Evolutionary conservation across 2,888 invertebrate species (phyloP), one percentile per base, ranked within the genome.

Genomic region (Chrysolina americana): DNA sequence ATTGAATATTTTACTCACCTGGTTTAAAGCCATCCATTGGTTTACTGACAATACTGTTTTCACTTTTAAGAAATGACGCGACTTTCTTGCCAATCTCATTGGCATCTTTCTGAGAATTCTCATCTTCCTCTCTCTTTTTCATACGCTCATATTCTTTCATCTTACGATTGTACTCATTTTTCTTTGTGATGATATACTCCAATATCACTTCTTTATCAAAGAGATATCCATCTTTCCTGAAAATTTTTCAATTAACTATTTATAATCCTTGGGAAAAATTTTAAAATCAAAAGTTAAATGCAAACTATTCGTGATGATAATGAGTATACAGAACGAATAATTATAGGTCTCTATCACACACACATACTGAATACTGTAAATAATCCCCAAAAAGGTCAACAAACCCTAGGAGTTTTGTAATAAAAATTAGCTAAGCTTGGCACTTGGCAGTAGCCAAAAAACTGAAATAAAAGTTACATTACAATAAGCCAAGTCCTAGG

Each of bases 151-250:
- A 99, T 85, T 96, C 96, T 85, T 98, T 98, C 81, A 98, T 81
- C 87, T 96, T 95, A 63, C 96, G 92, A 11, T 93, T 93, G 85
- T 96, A 95, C 87, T 98, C 97, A 83, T 93, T 95, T 87, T 99
- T 99, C 88, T 98, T 98, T 1, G 96, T 92, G 28, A 99, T 92
- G 71, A 99, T 94, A 82, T 98, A 99, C 85, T 98, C 95, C 2
- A 99, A 89, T 82, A 99, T 96, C 1, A 98, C 95, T 90, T 99
- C 98, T 85, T 98, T 98, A 86, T 99, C 99, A 87, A 96, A 99
- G 13, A 99, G 89, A 86, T 93, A 96, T 0, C 99, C 99, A 85
- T 98, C 96, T 87, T 93, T 92, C 13, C 88, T 88, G 36, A 63
- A 63, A 63, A 21, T 36, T 63, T 63, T 36, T 15, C 11, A 44